Evolutionary conservation across 2,797 vertebrate genomes (phyloP).

Genomic region (Echiichthys vipera): DNA sequence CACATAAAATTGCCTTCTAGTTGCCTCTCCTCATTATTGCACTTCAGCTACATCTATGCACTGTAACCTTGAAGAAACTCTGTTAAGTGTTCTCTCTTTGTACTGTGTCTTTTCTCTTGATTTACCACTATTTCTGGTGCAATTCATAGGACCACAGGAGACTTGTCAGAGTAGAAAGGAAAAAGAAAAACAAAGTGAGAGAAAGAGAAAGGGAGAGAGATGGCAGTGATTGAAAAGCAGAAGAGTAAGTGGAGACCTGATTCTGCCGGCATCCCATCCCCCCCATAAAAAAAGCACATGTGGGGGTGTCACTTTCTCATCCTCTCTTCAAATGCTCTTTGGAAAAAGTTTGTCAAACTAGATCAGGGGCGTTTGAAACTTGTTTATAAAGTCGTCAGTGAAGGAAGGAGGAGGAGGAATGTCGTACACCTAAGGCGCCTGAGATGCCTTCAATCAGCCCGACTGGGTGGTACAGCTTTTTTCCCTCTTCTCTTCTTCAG

Average conservation of each 20-base stretch:
- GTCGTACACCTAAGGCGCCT: constrained; percentile 82
- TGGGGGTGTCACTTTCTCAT: constrained; percentile 83
- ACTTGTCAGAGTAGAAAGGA: constrained; percentile 72
- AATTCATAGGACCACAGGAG: constrained; percentile 81
- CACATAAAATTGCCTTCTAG: constrained; percentile 12
- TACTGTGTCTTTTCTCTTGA: constrained; percentile 60
- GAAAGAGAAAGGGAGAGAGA: constrained; percentile 45
- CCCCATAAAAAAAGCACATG: constrained; percentile 62
- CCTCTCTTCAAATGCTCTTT: constrained; percentile 85
- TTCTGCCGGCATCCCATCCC: constrained; percentile 66
- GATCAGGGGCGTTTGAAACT: constrained; percentile 85
- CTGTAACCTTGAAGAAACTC: constrained; percentile 63
- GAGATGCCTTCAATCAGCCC: constrained; percentile 80
- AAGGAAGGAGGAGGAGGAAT: constrained; percentile 79
- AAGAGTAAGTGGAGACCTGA: constrained; percentile 69
- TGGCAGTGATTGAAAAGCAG: constrained; percentile 78
- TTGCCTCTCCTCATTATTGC: constrained; percentile 52
- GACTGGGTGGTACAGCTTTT: constrained; percentile 79
- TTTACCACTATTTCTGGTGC: constrained; percentile 77
- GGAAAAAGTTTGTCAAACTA: constrained; percentile 89
- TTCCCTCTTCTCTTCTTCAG: constrained; percentile 72
- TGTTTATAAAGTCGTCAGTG: constrained; percentile 83
- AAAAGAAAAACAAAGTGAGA: constrained; percentile 41
- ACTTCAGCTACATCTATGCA: constrained; percentile 48
- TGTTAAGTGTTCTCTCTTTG: constrained; percentile 58